These are phyloP conservation scores for Octodon degus DNA, from an alignment of 2,113 vertebrate species.

Conservation along the genomic window DNA sequence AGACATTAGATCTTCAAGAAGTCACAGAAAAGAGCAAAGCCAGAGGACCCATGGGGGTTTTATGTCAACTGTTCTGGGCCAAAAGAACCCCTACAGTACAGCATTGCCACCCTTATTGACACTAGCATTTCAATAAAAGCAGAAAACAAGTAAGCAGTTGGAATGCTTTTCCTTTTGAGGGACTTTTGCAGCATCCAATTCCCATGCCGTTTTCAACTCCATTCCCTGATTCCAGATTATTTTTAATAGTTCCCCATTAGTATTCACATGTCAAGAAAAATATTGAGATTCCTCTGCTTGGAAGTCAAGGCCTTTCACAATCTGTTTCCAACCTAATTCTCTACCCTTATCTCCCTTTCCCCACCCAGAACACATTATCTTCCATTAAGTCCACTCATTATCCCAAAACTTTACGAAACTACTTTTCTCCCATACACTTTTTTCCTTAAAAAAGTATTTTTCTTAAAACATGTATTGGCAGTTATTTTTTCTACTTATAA, in stretches of 20 bases:
- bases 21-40: not conserved
- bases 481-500: not conserved
- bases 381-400: not conserved
- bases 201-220: not conserved
- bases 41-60: not conserved
- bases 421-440: not conserved
- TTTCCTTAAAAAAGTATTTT: conserved; percentile 7
- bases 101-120: not conserved
- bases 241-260: not conserved
- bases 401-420: not conserved
- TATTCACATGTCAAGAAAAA: conserved; percentile 1
- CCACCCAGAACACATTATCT: not conserved
- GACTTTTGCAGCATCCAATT: not conserved
- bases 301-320: not conserved
- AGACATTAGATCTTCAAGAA: not conserved
- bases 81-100: not conserved
- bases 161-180: not conserved
- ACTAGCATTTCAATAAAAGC: not conserved
- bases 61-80: not conserved
- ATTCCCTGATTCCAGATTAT: not conserved
- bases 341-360: not conserved
- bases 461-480: not conserved
- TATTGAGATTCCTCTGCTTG: not conserved
- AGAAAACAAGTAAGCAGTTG: not conserved
- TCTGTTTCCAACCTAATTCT: not conserved